Evolutionary conservation across 1,140 invertebrate genomes (phyloP), one percentile per base, ranked within the genome.

Genomic region (Drosophila navojoa): DNA sequence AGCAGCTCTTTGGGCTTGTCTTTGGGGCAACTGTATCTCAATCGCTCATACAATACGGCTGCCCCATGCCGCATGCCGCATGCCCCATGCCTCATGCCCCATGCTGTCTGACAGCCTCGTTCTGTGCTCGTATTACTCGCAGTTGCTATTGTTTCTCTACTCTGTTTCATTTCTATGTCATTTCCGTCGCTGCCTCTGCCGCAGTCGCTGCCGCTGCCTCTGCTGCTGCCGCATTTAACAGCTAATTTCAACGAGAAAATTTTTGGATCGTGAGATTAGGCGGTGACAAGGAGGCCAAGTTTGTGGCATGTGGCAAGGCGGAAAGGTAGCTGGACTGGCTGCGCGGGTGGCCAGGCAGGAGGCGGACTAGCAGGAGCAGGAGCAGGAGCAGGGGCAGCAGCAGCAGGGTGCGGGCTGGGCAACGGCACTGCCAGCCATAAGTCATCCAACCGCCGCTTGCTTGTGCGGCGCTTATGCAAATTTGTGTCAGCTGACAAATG

Each of bases 401-500:
- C 11, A 1, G 19, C 19, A 19, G 19, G 19, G 19, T 19, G 19
- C 19, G 19, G 19, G 13, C 13, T 35, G 45, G 29, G 16, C 16
- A 19, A 19, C 19, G 19, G 69, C 57, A 86, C 76, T 66, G 59
- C 72, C 72, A 62, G 79, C 82, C 82, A 86, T 86, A 86, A 86
- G 82, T 86, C 82, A 86, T 86, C 82, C 82, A 76, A 86, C 78
- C 76, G 82, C 78, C 76, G 82, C 75, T 86, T 81, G 77, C 60
- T 77, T 74, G 73, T 72, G 73, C 79, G 82, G 47, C 82, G 82
- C 82, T 86, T 86, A 86, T 86, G 82, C 82, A 86, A 86, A 86
- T 86, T 86, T 86, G 82, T 86, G 82, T 69, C 82, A 86, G 76
- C 82, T 86, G 82, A 86, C 82, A 86, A 86, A 86, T 86, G 82